A percentile compares a stretch with the other conserved stretches of the same genome.
These are phyloP conservation scores for Sesia apiformis DNA, from an alignment of 2,888 invertebrate genomes.

Conservation along the genomic window DNA sequence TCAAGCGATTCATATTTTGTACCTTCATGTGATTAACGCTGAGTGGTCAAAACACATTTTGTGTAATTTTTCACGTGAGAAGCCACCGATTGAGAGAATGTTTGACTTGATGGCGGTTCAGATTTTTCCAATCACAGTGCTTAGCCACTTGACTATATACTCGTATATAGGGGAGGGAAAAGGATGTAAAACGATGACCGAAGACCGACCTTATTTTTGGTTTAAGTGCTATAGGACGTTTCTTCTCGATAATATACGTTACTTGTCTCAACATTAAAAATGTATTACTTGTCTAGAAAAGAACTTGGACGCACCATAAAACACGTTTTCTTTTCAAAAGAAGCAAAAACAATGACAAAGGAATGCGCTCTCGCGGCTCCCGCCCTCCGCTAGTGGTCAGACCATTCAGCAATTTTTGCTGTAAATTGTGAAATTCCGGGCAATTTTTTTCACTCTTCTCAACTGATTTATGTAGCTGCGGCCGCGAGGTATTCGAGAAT, in stretches of 20 bases:
- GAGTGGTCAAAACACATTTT: too few relatives aligned
- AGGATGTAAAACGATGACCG: too few relatives aligned
- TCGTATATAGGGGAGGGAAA: too few relatives aligned
- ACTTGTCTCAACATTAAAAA: background rate
- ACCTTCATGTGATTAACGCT: too few relatives aligned
- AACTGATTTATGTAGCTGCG: constrained; percentile 5
- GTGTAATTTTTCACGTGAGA: too few relatives aligned
- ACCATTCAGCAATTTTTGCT: constrained; percentile 9
- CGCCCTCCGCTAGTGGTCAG: constrained; percentile 1
- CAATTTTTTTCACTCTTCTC: constrained; percentile 8
- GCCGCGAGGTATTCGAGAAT: constrained; percentile 4
- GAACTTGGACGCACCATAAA: background rate
- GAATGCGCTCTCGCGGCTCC: constrained; percentile 1
- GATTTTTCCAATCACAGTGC: background rate
- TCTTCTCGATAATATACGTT: too few relatives aligned
- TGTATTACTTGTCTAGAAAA: background rate
- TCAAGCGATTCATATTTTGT: too few relatives aligned
- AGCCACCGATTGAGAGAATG: too few relatives aligned
- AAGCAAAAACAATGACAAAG: constrained; percentile 1
- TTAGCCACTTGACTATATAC: too few relatives aligned
- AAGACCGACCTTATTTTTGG: too few relatives aligned
- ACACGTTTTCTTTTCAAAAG: constrained; percentile 1
- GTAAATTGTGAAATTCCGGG: constrained; percentile 11
- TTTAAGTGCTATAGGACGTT: background rate
- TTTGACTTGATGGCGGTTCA: background rate